Percentiles rank a stretch among this genome's conserved stretches.
Conservation (phyloP, 2,888 invertebrate genomes). For the Drosophila suboccidentalis region DNA sequence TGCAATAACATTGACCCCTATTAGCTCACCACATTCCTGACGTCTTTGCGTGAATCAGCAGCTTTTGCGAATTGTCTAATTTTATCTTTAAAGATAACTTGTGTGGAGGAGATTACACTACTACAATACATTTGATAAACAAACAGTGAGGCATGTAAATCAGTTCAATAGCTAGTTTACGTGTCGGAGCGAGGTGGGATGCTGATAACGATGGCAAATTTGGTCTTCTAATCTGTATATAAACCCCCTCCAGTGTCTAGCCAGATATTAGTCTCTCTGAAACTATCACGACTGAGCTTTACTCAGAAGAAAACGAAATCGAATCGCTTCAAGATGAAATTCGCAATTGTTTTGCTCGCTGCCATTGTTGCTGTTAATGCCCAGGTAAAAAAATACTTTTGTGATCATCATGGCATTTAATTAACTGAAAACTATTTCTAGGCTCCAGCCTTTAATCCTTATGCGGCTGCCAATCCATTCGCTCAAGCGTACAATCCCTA, state of each 20-base stretch:
- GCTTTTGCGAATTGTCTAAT: conserved; percentile 28
- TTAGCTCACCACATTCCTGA: conserved; percentile 22
- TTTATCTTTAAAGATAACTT: conserved; percentile 64
- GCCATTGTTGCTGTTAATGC: conserved; percentile 50
- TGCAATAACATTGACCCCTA: background rate
- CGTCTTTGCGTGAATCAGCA: conserved; percentile 60
- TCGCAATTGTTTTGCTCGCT: conserved; percentile 63
- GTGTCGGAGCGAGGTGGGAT: conserved; percentile 18
- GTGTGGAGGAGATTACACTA: conserved; percentile 44
- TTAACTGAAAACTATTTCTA: conserved; percentile 9
- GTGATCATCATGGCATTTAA: background rate
- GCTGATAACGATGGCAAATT: conserved; percentile 46
- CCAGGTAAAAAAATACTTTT: conserved; percentile 47
- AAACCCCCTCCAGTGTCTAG: conserved; percentile 41
- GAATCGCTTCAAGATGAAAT: conserved; percentile 64
- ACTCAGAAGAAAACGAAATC: conserved; percentile 67
- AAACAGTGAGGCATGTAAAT: conserved; percentile 72
- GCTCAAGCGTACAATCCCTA: conserved; percentile 68
- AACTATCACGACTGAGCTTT: conserved; percentile 72
- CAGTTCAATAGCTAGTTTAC: conserved; percentile 65
- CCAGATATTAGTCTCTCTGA: conserved; percentile 67
- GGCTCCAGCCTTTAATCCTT: conserved; percentile 42
- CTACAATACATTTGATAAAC: conserved; percentile 50
- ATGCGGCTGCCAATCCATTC: conserved; percentile 56
- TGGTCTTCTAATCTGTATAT: conserved; percentile 64